Evolutionary conservation across 1,140 invertebrate species (phyloP), one percentile per base, ranked within the genome.

Genomic region (Meloidogyne chitwoodi): DNA sequence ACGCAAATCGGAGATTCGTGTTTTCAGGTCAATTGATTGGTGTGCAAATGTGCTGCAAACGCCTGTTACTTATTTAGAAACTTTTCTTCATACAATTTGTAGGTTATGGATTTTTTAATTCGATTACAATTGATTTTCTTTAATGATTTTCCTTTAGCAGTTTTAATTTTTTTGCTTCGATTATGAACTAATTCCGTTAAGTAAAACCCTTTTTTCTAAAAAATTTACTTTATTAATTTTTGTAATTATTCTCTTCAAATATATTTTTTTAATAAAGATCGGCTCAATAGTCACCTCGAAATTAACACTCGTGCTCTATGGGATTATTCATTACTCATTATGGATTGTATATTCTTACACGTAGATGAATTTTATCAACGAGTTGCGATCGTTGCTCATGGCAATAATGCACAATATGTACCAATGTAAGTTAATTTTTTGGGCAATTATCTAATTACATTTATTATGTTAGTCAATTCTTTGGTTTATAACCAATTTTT

Each of bases 51-150:
- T 66, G 8, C 16, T 34, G n/a, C 77, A 78, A 22, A 78, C 76
- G 5, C 77, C 77, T 48, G 61, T 78, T 64, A 56, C 38, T 72
- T 78, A 78, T 48, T 48, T 78, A 6, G 77, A 78, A 63, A 79
- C 31, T 16, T 27, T 78, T 29, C 75, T 78, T 38, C n/a, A 77
- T 8, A 66, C 77, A 41, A 14, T 79, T n/a, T 29, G 77, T 78
- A 27, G 10, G 27, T 73, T 77, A 22, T 62, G 22, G 26, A 34
- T 78, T 38, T 78, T 22, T n/a, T n/a, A n/a, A n/a, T n/a, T n/a
- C n/a, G n/a, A n/a, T n/a, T n/a, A n/a, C n/a, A n/a, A n/a, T n/a
- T n/a, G n/a, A n/a, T n/a, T n/a, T n/a, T n/a, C n/a, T n/a, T n/a
- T n/a, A n/a, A n/a, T n/a, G n/a, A n/a, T n/a, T n/a, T n/a, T n/a